Percentiles rank a stretch among this genome's conserved stretches.
Evolutionary conservation across 2,888 invertebrate genomes (phyloP).

Genomic region (Allygus modestus): DNA sequence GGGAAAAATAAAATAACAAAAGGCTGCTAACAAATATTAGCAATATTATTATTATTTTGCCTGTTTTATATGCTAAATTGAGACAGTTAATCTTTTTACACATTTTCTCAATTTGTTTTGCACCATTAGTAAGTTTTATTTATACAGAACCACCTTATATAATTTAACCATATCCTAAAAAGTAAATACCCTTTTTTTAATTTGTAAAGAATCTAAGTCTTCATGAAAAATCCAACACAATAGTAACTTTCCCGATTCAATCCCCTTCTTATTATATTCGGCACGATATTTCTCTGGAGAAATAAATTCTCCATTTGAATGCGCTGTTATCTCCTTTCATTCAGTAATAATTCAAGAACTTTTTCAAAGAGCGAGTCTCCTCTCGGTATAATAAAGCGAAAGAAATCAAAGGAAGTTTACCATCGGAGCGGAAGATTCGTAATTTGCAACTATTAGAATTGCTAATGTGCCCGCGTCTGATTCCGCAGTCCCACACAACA

Average conservation of each 20-base stretch:
- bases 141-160: too few relatives aligned
- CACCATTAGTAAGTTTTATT: too few relatives aligned
- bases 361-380: slow-evolving; percentile 33
- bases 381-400: slow-evolving; percentile 33
- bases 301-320: slow-evolving; percentile 38
- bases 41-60: too few relatives aligned
- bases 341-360: slow-evolving; percentile 41
- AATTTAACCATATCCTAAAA: too few relatives aligned
- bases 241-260: neutral
- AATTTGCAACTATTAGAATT: slow-evolving; percentile 43
- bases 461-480: slow-evolving; percentile 27
- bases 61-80: too few relatives aligned
- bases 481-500: slow-evolving; percentile 1
- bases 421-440: slow-evolving; percentile 24
- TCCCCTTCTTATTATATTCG: slow-evolving; percentile 22
- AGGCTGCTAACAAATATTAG: too few relatives aligned
- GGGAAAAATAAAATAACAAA: too few relatives aligned
- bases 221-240: slow-evolving; percentile 8
- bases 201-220: too few relatives aligned
- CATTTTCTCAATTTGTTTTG: too few relatives aligned
- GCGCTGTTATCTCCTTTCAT: slow-evolving; percentile 45
- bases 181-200: too few relatives aligned
- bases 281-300: neutral
- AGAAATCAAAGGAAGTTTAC: slow-evolving; percentile 45
- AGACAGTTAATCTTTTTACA: too few relatives aligned